phyloP scores from a whole-genome alignment of 2,797 vertebrate species.

The Phalloptychus januarius region DNA sequence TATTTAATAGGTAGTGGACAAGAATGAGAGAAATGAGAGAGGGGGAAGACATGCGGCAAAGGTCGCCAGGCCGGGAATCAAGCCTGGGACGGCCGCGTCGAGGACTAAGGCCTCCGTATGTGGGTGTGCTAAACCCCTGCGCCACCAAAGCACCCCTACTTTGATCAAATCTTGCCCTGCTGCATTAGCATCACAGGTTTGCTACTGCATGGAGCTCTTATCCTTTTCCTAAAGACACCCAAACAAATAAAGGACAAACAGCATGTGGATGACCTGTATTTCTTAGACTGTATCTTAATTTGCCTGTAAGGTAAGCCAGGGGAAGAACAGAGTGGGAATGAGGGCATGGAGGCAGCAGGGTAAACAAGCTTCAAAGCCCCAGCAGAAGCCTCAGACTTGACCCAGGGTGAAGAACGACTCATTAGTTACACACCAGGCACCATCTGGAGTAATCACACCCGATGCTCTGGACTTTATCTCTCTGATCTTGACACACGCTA shows the following conservation, averaged over 20 bases:
- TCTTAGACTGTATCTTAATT: conserved; percentile 52
- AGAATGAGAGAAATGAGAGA: no score
- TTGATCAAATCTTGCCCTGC: neutral
- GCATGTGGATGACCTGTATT: conserved; percentile 1
- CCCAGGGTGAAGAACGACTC: conserved; percentile 67
- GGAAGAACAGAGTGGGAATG: conserved; percentile 12
- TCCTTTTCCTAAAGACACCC: neutral
- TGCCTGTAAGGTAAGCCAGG: conserved; percentile 48
- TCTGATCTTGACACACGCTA: conserved; percentile 23
- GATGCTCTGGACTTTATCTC: conserved; percentile 40
- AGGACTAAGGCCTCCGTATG: no score
- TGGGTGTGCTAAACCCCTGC: no score
- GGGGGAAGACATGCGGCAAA: no score
- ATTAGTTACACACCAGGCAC: conserved; percentile 67
- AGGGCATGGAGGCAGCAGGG: conserved; percentile 49
- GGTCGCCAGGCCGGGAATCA: no score
- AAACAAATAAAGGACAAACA: neutral
- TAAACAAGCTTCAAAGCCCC: conserved; percentile 76
- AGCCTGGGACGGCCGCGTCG: no score
- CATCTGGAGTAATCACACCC: conserved; percentile 62
- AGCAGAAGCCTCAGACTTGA: conserved; percentile 70
- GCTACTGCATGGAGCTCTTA: neutral
- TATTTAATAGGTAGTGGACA: no score
- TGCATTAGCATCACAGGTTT: neutral
- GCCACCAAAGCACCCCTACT: no score